These are phyloP conservation scores for Acipenser oxyrinchus DNA, from an alignment of 2,797 vertebrate species.

Conservation along the genomic window DNA sequence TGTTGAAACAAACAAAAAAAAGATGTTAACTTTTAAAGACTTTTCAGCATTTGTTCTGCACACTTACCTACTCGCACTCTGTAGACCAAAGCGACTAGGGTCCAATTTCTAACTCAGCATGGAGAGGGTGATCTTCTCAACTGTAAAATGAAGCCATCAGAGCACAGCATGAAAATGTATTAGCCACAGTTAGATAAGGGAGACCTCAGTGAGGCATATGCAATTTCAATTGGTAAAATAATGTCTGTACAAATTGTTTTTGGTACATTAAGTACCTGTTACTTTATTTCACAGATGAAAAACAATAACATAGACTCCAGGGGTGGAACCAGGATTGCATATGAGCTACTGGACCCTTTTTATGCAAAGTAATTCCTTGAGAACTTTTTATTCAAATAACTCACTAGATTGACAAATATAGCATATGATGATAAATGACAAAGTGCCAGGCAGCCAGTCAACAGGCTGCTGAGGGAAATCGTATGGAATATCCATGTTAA, in stretches of 20 bases:
- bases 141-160: constrained; percentile 99
- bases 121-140: constrained; percentile 91
- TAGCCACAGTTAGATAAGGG: constrained; percentile 97
- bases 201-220: constrained; percentile 89
- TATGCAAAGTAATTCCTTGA: constrained; percentile 71
- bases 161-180: constrained; percentile 98
- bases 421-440: constrained; percentile 94
- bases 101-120: constrained; percentile 97
- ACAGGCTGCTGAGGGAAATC: constrained; percentile 75
- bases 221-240: constrained; percentile 91
- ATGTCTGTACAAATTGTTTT: constrained; percentile 99
- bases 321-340: constrained; percentile 51
- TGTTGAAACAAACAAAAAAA: constrained; percentile 33
- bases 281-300: constrained; percentile 84
- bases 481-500: constrained; percentile 72
- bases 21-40: constrained; percentile 69
- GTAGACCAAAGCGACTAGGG: constrained; percentile 87
- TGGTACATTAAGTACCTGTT: constrained; percentile 99
- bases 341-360: constrained; percentile 36
- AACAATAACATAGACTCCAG: constrained; percentile 71
- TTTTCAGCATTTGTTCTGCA: constrained; percentile 83
- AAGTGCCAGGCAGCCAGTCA: constrained; percentile 56
- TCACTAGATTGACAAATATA: constrained; percentile 78
- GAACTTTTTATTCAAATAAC: constrained; percentile 71
- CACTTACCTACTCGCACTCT: constrained; percentile 90